Percentiles rank a stretch among this genome's conserved stretches.
phyloP scores from a whole-genome alignment of 2,888 invertebrate genomes.

The Oscheius onirici region DNA sequence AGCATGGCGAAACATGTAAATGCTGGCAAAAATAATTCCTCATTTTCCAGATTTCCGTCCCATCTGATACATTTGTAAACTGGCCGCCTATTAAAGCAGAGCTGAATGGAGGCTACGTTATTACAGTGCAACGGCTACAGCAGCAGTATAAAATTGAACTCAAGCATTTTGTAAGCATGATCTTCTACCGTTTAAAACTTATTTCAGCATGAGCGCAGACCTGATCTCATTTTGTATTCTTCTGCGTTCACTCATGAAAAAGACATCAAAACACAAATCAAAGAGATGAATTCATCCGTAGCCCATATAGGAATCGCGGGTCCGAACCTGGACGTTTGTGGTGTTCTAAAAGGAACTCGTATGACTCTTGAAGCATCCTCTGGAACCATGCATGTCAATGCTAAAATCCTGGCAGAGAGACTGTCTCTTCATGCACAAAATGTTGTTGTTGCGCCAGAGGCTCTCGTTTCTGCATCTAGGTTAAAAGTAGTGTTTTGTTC shows the following conservation, averaged over 20 bases:
- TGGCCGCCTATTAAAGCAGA: slow-evolving; percentile 48
- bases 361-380: slow-evolving; percentile 54
- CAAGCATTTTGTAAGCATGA: slow-evolving; percentile 43
- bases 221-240: slow-evolving; percentile 52
- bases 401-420: slow-evolving; percentile 32
- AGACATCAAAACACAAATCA: slow-evolving; percentile 53
- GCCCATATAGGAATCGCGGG: slow-evolving; percentile 52
- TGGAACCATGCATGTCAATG: slow-evolving; percentile 58
- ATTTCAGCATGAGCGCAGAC: slow-evolving; percentile 51
- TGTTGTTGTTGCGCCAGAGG: slow-evolving; percentile 55
- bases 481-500: slow-evolving; percentile 36
- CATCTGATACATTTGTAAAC: slow-evolving; percentile 47
- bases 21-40: neutral
- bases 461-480: slow-evolving; percentile 43
- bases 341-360: slow-evolving; percentile 47
- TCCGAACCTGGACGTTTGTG: slow-evolving; percentile 55
- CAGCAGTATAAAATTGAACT: slow-evolving; percentile 57
- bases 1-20: neutral
- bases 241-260: slow-evolving; percentile 46
- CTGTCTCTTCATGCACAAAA: slow-evolving; percentile 49
- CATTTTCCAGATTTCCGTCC: slow-evolving; percentile 45
- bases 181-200: neutral
- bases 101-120: slow-evolving; percentile 40
- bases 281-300: slow-evolving; percentile 50
- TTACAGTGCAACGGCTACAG: slow-evolving; percentile 50